These are phyloP conservation scores for Brachyopa scutellaris DNA, from an alignment of 2,888 invertebrate species.

Conservation along the genomic window DNA sequence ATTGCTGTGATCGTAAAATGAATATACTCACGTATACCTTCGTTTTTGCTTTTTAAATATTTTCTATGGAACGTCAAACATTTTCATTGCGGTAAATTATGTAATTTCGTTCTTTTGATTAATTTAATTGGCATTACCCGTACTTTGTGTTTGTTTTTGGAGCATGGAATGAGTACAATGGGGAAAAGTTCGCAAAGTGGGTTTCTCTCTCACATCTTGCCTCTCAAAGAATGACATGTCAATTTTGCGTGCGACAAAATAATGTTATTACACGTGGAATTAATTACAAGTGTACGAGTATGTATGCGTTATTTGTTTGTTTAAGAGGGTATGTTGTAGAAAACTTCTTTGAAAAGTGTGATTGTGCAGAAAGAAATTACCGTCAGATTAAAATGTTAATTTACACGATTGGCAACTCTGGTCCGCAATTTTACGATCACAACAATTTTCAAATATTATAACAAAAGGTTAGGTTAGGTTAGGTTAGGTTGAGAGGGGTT, in stretches of 20 bases:
- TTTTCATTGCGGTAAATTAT: conserved; percentile 37
- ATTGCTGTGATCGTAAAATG: conserved; percentile 21
- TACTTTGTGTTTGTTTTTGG: background rate
- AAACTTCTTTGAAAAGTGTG: too few species aligned
- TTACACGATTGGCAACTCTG: too few species aligned
- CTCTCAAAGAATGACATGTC: conserved; percentile 1
- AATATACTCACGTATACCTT: background rate
- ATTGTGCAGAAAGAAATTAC: background rate
- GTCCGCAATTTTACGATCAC: too few species aligned
- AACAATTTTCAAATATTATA: too few species aligned
- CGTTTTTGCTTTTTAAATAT: background rate
- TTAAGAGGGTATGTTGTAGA: too few species aligned
- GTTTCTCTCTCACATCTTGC: background rate
- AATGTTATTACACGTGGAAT: conserved; percentile 3
- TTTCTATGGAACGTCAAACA: conserved; percentile 16
- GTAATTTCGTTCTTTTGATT: conserved; percentile 27
- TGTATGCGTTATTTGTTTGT: too few species aligned
- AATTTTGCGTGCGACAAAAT: background rate
- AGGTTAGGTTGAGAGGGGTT: too few species aligned
- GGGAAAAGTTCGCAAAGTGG: background rate
- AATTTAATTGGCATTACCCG: conserved; percentile 33
- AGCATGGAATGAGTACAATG: background rate
- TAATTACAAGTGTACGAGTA: conserved; percentile 12
- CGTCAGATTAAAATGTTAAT: too few species aligned
- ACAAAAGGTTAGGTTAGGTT: too few species aligned